Evolutionary conservation across 2,113 vertebrate genomes (phyloP).

Genomic region (Paraplagusia blochii): DNA sequence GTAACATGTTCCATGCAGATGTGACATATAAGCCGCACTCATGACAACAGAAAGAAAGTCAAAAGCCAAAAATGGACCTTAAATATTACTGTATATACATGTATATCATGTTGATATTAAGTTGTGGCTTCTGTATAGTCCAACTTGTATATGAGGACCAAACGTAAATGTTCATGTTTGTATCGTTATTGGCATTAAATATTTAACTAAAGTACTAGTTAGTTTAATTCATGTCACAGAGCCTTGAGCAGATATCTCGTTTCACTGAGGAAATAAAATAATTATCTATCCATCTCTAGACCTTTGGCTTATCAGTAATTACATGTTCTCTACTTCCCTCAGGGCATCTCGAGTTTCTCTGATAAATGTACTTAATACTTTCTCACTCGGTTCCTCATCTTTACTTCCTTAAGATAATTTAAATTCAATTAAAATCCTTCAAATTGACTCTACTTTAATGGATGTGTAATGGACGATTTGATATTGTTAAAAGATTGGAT

Average conservation of each 20-base stretch:
- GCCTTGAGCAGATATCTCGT: slow-evolving; percentile 31
- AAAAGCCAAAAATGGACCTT: no score
- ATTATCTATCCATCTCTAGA: slow-evolving; percentile 43
- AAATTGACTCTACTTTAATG: slow-evolving; percentile 3
- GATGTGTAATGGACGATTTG: neutral
- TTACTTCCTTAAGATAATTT: slow-evolving; percentile 5
- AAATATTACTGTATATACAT: no score
- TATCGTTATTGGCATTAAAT: neutral
- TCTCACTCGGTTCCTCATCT: slow-evolving; percentile 1
- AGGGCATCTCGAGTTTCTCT: slow-evolving; percentile 52
- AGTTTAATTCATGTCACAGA: slow-evolving; percentile 14
- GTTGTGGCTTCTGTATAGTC: no score
- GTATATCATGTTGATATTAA: no score
- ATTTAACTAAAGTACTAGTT: slow-evolving; percentile 6
- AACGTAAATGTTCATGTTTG: neutral
- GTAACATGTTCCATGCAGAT: no score
- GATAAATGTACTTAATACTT: slow-evolving; percentile 45
- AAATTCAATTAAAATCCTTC: neutral
- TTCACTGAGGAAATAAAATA: slow-evolving; percentile 23
- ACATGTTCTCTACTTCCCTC: slow-evolving; percentile 43
- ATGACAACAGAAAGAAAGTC: no score
- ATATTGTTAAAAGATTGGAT: slow-evolving; percentile 7
- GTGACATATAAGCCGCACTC: no score
- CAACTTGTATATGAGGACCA: neutral
- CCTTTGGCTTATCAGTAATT: slow-evolving; percentile 61